Evolutionary conservation across 2,113 vertebrate species (phyloP).

Genomic region (Vombatus ursinus): DNA sequence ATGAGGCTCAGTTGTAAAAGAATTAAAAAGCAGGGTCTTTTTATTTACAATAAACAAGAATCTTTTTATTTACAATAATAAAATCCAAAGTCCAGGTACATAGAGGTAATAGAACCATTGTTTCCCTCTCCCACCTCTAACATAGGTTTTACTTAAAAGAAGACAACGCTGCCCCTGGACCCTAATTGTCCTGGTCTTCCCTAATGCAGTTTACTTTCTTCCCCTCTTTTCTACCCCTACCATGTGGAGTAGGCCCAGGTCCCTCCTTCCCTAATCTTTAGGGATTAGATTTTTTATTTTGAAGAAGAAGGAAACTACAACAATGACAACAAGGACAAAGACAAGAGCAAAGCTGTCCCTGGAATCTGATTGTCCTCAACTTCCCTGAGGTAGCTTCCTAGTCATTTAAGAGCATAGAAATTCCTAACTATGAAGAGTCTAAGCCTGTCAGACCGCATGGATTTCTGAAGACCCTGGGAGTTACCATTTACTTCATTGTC

Average conservation of each 20-base stretch:
- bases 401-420: no score
- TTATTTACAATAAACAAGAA: no score
- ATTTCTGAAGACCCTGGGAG: no score
- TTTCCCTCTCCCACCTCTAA: not conserved
- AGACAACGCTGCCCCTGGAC: not conserved
- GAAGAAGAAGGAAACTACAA: not conserved
- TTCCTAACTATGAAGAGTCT: no score
- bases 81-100: not conserved
- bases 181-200: not conserved
- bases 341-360: no score
- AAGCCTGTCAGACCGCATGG: no score
- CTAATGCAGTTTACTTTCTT: not conserved
- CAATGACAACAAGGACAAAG: no score
- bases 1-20: not conserved
- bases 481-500: not conserved
- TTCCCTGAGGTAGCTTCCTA: no score
- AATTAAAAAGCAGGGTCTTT: no score
- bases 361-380: no score
- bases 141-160: no score
- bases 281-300: not conserved
- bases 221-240: not conserved
- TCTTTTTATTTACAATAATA: not conserved
- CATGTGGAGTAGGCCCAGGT: not conserved
- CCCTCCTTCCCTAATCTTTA: not conserved
- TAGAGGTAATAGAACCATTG: not conserved